phyloP scores from a whole-genome alignment of 2,888 invertebrate genomes.

The Drosophila longiperda region DNA sequence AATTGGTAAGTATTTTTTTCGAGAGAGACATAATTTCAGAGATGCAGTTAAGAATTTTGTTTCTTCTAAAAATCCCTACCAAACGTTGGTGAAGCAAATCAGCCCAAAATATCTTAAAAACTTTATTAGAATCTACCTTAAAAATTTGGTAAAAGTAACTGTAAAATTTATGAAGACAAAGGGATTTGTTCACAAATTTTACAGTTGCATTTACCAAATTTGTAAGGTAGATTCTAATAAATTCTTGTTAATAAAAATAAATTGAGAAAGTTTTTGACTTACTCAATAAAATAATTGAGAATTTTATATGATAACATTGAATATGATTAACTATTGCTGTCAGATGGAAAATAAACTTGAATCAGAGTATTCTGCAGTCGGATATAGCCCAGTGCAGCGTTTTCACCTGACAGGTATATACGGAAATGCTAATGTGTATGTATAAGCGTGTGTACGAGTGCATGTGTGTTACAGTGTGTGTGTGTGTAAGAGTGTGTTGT shows the following conservation, averaged over 20 bases:
- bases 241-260: background rate
- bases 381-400: background rate
- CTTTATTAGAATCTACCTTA: too few relatives aligned
- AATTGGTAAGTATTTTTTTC: background rate
- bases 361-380: background rate
- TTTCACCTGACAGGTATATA: background rate
- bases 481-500: background rate
- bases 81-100: too few relatives aligned
- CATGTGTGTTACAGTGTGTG: background rate
- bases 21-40: too few relatives aligned
- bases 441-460: background rate
- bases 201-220: background rate
- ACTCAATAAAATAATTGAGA: too few relatives aligned
- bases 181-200: background rate
- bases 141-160: too few relatives aligned
- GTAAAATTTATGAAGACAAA: too few relatives aligned
- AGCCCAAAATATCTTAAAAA: too few relatives aligned
- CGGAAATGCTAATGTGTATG: background rate
- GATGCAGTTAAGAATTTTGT: too few relatives aligned
- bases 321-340: too few relatives aligned
- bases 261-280: background rate
- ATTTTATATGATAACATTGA: too few relatives aligned
- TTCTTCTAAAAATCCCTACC: too few relatives aligned
- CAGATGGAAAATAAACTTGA: background rate
- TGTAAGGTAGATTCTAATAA: background rate